Conservation (phyloP, 64 coral and sea anemone species). For the Trachythela sp. region DNA sequence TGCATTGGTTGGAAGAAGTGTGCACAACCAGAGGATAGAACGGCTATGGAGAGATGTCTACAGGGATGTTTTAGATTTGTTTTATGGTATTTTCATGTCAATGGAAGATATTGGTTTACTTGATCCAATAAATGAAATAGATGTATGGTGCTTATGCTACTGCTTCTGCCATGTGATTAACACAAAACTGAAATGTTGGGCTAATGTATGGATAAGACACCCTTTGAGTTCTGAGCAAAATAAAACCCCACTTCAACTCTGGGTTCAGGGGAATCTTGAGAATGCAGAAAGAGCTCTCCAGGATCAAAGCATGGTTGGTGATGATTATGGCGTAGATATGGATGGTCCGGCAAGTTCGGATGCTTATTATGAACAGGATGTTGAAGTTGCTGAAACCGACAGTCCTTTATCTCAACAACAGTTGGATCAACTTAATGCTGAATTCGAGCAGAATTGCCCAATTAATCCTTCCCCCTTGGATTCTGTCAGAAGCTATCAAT, state of each 20-base stretch:
- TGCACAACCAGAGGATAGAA: conserved; percentile 47
- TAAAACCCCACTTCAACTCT: conserved; percentile 11
- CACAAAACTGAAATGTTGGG: conserved; percentile 22
- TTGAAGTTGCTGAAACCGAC: too few relatives aligned
- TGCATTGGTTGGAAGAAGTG: conserved; percentile 40
- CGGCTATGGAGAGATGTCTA: conserved; percentile 41
- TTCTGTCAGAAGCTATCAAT: too few relatives aligned
- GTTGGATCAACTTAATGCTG: too few relatives aligned
- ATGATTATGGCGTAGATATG: too few relatives aligned
- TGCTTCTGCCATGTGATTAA: conserved; percentile 32
- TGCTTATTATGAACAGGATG: too few relatives aligned
- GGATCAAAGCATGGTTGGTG: too few relatives aligned
- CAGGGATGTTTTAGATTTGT: conserved; percentile 29
- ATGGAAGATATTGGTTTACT: conserved; percentile 51
- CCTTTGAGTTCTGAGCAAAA: conserved; percentile 41
- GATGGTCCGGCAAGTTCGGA: too few relatives aligned
- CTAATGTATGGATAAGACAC: conserved; percentile 46
- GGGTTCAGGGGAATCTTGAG: too few relatives aligned
- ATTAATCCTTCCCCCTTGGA: too few relatives aligned
- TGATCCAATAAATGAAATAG: conserved; percentile 29
- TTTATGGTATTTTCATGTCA: conserved; percentile 28
- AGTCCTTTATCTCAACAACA: too few relatives aligned
- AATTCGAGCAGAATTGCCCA: too few relatives aligned
- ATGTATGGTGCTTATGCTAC: conserved; percentile 47
- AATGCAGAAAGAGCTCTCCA: too few relatives aligned